A percentile compares a stretch with the other conserved stretches of the same genome.
Evolutionary conservation across 2,888 invertebrate species (phyloP).

Genomic region (Monoplex corrugatus): DNA sequence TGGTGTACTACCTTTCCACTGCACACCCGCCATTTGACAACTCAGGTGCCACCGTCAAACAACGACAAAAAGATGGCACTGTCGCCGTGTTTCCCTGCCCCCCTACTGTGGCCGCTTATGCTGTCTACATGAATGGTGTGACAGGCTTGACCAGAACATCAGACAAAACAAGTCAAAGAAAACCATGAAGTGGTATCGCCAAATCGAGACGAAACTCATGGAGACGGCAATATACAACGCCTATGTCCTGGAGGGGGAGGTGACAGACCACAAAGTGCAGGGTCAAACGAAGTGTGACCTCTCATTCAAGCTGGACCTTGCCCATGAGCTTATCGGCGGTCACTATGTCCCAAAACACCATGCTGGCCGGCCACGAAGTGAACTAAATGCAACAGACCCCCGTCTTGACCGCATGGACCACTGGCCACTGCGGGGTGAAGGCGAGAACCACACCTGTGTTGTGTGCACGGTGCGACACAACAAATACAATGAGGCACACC

Average conservation of each 20-base stretch:
- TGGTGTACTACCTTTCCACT: not conserved
- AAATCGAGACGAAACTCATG: slow-evolving; percentile 53
- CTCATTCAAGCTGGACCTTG: slow-evolving; percentile 25
- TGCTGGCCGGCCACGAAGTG: not conserved
- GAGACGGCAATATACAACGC: slow-evolving; percentile 64
- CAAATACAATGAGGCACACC: not conserved
- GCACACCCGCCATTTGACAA: not conserved
- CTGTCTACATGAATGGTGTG: slow-evolving; percentile 46
- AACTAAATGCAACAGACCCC: not conserved
- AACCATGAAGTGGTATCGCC: slow-evolving; percentile 16
- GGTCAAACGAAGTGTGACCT: slow-evolving; percentile 34
- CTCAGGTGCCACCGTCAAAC: not conserved
- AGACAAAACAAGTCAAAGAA: not conserved
- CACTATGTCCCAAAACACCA: not conserved
- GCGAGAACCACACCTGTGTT: too few species aligned
- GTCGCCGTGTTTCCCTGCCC: slow-evolving; percentile 24
- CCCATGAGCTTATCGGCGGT: not conserved
- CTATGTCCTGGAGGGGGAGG: slow-evolving; percentile 64
- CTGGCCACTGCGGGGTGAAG: not conserved
- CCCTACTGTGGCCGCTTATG: slow-evolving; percentile 9
- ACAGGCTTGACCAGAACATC: slow-evolving; percentile 34
- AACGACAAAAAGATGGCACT: slow-evolving; percentile 25
- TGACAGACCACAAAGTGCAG: slow-evolving; percentile 60
- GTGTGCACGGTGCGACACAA: slow-evolving; percentile 27
- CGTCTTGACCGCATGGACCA: slow-evolving; percentile 22